Base-by-base conservation (phyloP, 1,140 invertebrate species). In the Brachionus calyciflorus region DNA sequence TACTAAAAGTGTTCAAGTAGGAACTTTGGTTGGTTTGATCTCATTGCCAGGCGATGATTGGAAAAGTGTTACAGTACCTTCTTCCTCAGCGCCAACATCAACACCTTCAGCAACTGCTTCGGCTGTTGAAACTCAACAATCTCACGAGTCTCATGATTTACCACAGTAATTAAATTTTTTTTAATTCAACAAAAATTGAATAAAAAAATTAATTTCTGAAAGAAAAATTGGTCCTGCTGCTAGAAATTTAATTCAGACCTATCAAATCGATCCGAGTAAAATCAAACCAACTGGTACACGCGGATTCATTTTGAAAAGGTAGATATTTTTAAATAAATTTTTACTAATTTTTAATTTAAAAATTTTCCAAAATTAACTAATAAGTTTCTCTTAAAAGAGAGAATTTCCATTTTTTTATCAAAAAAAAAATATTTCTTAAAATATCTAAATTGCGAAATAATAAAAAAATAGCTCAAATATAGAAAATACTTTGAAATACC, bases 291-390 rank as follows among this genome's bases (percentile, higher is more conserved):
- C 73, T 40, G 73, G 73, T 3, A 49, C 73, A 9, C 51, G 48
- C 10, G 73, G 73, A 40, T 44, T 55, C 48, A 55, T 76, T n/a
- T 19, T 76, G 4, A 76, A 76, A 60, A 76, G 73, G 65, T 70
- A 37, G 44, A 49, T 14, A 51, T 17, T 33, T 69, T 41, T 9
- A 9, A 37, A n/a, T n/a, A n/a, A n/a, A n/a, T n/a, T n/a, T n/a
- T n/a, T n/a, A n/a, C n/a, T n/a, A n/a, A n/a, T n/a, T n/a, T n/a
- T n/a, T n/a, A n/a, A n/a, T n/a, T n/a, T n/a, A n/a, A n/a, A n/a
- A n/a, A n/a, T n/a, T n/a, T n/a, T n/a, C n/a, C n/a, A n/a, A n/a
- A n/a, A n/a, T n/a, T n/a, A n/a, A n/a, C n/a, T n/a, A n/a, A n/a
- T n/a, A n/a, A n/a, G n/a, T n/a, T n/a, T n/a, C n/a, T n/a, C n/a